Evolutionary conservation across 2,113 vertebrate genomes (phyloP), one percentile per base, ranked within the genome.

Genomic region (Microcebus lehilahytsara): DNA sequence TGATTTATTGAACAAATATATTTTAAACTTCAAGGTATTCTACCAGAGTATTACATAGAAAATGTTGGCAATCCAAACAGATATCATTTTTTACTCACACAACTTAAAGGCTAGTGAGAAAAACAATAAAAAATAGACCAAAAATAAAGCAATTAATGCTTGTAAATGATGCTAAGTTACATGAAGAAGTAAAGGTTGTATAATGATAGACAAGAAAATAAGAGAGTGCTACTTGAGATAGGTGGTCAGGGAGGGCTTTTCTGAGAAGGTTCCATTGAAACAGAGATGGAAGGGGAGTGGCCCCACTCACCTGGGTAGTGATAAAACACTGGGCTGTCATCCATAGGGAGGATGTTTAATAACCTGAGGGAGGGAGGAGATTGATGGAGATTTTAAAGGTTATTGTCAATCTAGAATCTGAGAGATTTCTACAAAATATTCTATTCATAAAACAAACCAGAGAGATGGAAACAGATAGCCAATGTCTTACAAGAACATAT

Each of bases 1-100:
- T 94, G 4, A 92, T 84, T 95, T 78, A 71, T 83, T 80, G 22
- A 93, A 80, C 20, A 95, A 89, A 89, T 80, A 67, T 14, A 32
- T 85, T 67, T 81, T 86, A 90, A n/a, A 77, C 30, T 86, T 69
- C 30, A 93, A 91, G 32, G 5, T 81, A 74, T 58, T 75, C 37
- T 85, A 72, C 17, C 72, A 56, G 12, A 62, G 2, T 53, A 90
- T 81, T 74, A 51, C 27, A n/a, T 40, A 88, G 42, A 91, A 62
- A 66, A 42, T 27, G 5, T 6, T 80, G 0, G 3, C 22, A 12
- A 91, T 46, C 20, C 30, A 77, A 85, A 81, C 89, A n/a, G 30
- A 23, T 64, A 71, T 23, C 34, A 53, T 69, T 95, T 81, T 92
- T 22, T 60, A 84, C 19, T 42, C 49, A 64, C 13, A 16, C 66